Base-by-base conservation (phyloP, 2,113 vertebrate species). In the Scortum barcoo region DNA sequence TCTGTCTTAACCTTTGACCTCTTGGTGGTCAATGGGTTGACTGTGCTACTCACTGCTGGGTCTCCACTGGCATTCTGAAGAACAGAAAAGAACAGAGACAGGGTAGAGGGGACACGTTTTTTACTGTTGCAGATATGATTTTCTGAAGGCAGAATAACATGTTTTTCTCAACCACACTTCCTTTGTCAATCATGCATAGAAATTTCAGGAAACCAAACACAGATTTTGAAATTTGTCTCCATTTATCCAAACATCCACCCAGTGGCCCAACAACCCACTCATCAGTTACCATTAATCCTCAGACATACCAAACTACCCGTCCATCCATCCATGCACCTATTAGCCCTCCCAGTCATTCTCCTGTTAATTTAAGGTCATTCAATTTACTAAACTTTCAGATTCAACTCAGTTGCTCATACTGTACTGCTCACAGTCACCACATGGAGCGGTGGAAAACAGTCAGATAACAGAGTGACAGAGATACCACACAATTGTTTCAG, bases 31-130 rank as follows among this genome's bases (percentile, higher is more conserved):
- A 97, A 88, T 0, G 96, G 97, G 81, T 99, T 98, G 0, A 98
- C 97, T 0, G 98, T 99, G 91, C 98, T 99, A 93, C 97, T 99
- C 75, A 99, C 97, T 0, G 98, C 97, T 7, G 98, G 97, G 91
- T 99, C 98, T 0, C 97, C 97, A 0, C 96, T 97, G n/a, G 96
- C 95, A 60, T 94, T 97, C 97, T 99, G 94, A 72, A 51, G 48
- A 20, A 79, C 33, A 72, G 13, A 67, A 0, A 6, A 36, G 48
- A 56, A 62, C n/a, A 51, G 20, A 70, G 7, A 20, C 2, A 9
- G 26, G 3, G 60, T 22, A 51, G 7, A 66, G 30, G 51, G 48
- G 2, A 28, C 22, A 57, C 58, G 22, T 36, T 13, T 68, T 22
- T 5, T 6, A 7, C 38, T 48, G 28, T 8, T 7, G 33, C 1